These are phyloP conservation scores for Amphiura filiformis DNA, from an alignment of 35 echinoderm and acorn worm species.

Conservation along the genomic window DNA sequence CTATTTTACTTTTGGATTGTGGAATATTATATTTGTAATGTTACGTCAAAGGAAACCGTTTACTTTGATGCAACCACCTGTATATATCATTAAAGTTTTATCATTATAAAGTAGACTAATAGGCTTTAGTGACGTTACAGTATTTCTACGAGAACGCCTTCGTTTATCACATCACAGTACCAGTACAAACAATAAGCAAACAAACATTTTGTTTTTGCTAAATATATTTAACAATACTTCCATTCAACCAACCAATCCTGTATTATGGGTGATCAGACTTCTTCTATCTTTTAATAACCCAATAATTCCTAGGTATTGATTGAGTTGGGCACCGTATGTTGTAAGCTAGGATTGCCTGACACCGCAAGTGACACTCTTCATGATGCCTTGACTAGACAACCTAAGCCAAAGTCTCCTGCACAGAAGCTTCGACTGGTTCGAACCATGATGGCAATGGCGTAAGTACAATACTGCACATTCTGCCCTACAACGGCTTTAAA, in stretches of 20 bases:
- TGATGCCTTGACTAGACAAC: constrained; percentile 64
- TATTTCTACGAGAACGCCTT: too few species aligned
- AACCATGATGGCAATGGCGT: constrained; percentile 71
- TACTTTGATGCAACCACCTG: background rate
- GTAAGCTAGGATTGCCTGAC: constrained; percentile 53
- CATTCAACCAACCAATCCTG: too few species aligned
- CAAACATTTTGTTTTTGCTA: too few species aligned
- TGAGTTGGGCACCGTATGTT: constrained; percentile 63
- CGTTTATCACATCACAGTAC: too few species aligned
- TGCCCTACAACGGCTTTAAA: background rate
- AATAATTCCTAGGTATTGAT: constrained; percentile 69
- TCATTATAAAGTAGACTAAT: background rate
- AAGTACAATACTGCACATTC: background rate
- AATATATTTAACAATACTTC: too few species aligned
- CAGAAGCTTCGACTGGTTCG: constrained; percentile 80
- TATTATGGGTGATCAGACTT: too few species aligned
- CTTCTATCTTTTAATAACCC: too few species aligned
- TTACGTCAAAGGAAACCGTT: background rate
- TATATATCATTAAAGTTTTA: background rate
- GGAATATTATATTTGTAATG: too few species aligned
- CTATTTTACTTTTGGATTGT: background rate
- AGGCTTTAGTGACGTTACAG: background rate
- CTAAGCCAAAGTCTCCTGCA: constrained; percentile 44
- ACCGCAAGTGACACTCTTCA: constrained; percentile 46
- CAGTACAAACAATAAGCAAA: too few species aligned